These are phyloP conservation scores for Spilogale gracilis DNA, from an alignment of 2,113 vertebrate genomes.

Conservation along the genomic window DNA sequence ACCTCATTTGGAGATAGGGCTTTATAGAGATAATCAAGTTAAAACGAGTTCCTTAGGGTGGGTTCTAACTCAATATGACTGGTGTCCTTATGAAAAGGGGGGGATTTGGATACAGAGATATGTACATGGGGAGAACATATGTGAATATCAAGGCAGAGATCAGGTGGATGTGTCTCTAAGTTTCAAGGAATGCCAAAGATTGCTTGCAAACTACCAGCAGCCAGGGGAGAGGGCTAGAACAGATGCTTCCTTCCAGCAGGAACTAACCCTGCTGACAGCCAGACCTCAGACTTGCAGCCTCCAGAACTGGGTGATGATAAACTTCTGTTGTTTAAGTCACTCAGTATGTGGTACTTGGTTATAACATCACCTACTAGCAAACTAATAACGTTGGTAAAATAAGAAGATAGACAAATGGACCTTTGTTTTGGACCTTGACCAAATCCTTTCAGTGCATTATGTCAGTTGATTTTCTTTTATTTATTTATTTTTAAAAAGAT, in stretches of 20 bases:
- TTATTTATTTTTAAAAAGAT: too few species aligned
- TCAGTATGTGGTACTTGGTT: neutral
- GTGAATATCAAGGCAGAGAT: neutral
- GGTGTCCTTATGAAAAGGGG: neutral
- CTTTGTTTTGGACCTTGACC: constrained; percentile 16
- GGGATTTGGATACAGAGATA: constrained; percentile 4
- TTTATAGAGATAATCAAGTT: constrained; percentile 44
- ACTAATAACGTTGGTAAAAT: neutral
- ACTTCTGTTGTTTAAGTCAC: neutral
- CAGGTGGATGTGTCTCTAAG: neutral
- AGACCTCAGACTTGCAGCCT: neutral
- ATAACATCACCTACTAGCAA: neutral
- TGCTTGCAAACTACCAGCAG: neutral
- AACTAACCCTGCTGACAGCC: neutral
- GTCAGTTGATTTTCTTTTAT: neutral
- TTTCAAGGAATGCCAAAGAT: neutral
- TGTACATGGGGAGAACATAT: neutral
- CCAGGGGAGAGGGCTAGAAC: neutral
- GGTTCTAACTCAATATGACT: neutral
- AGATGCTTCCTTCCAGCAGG: neutral
- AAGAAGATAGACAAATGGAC: neutral
- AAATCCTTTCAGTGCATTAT: neutral
- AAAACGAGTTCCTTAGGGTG: neutral
- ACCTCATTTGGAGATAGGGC: constrained; percentile 19
- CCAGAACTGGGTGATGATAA: neutral